A percentile compares a stretch with the other conserved stretches of the same genome.
Evolutionary conservation across 92 coral and sea anemone genomes (phyloP).

Genomic region (Parazoanthus atlanticus): DNA sequence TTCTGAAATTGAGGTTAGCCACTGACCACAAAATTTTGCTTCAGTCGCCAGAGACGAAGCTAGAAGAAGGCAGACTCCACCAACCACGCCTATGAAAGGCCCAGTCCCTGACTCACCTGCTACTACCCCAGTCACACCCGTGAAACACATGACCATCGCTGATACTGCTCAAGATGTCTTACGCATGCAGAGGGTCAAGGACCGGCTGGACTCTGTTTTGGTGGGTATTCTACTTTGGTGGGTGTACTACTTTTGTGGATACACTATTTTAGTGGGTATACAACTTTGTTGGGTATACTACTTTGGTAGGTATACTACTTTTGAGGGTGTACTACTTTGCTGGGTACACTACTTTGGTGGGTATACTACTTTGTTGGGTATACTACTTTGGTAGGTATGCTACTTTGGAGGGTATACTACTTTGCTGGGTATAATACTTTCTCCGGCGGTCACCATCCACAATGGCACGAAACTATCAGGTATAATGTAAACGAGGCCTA

Average conservation of each 20-base stretch:
- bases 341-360: conserved; percentile 23
- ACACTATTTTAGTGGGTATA: too few relatives aligned
- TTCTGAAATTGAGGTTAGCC: background rate
- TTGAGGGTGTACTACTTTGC: conserved; percentile 66
- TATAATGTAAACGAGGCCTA: too few relatives aligned
- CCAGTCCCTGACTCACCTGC: conserved; percentile 53
- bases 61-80: conserved; percentile 63
- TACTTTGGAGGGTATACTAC: conserved; percentile 73
- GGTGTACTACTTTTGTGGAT: too few relatives aligned
- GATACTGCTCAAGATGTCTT: conserved; percentile 83
- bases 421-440: too few relatives aligned
- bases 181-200: conserved; percentile 84
- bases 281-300: too few relatives aligned
- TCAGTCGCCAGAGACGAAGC: conserved; percentile 86
- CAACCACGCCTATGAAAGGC: conserved; percentile 70
- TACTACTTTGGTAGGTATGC: conserved; percentile 1
- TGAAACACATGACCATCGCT: conserved; percentile 57
- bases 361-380: too few relatives aligned
- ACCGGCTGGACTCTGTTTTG: conserved; percentile 96
- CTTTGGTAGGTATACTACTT: too few relatives aligned
- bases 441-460: too few relatives aligned
- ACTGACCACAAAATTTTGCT: background rate
- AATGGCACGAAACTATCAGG: too few relatives aligned
- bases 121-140: conserved; percentile 57
- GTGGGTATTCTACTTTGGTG: conserved; percentile 45